Percentiles rank a stretch among this genome's conserved stretches.
Evolutionary conservation across 2,113 vertebrate species (phyloP).

Genomic region (Tapirus terrestris): DNA sequence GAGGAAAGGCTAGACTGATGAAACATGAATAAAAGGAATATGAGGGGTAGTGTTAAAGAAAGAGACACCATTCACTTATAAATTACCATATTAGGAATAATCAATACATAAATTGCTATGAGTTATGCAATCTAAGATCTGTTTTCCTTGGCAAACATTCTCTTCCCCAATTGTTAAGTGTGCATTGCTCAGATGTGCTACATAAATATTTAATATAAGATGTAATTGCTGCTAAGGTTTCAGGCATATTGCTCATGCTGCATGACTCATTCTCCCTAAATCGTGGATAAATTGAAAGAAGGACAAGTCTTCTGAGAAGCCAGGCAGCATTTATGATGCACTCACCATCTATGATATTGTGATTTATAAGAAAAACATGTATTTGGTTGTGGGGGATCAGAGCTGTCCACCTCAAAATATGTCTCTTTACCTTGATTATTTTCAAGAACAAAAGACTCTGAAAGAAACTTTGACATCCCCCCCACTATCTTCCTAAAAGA

Average conservation of each 20-base stretch:
- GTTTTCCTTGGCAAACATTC: slow-evolving; percentile 11
- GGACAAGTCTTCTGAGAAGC: neutral
- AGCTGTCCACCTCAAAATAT: too few species aligned
- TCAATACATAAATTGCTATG: neutral
- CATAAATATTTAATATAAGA: slow-evolving; percentile 16
- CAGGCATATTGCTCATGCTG: neutral
- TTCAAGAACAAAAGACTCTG: too few species aligned
- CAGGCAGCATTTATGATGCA: neutral
- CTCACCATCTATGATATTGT: neutral
- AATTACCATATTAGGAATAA: neutral
- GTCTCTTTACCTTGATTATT: too few species aligned
- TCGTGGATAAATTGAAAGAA: neutral
- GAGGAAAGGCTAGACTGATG: neutral
- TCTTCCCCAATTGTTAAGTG: neutral
- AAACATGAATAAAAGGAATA: neutral
- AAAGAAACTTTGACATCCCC: too few species aligned
- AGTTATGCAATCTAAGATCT: neutral
- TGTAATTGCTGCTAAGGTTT: neutral
- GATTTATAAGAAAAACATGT: neutral
- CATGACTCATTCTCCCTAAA: neutral
- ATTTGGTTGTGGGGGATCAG: neutral
- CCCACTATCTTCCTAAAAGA: too few species aligned
- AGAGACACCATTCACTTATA: neutral
- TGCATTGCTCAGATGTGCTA: neutral
- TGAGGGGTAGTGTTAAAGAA: neutral